A percentile compares a stretch with the other conserved stretches of the same genome.
Evolutionary conservation across 2,113 vertebrate genomes (phyloP).

Genomic region (Hydrochoerus hydrochaeris): DNA sequence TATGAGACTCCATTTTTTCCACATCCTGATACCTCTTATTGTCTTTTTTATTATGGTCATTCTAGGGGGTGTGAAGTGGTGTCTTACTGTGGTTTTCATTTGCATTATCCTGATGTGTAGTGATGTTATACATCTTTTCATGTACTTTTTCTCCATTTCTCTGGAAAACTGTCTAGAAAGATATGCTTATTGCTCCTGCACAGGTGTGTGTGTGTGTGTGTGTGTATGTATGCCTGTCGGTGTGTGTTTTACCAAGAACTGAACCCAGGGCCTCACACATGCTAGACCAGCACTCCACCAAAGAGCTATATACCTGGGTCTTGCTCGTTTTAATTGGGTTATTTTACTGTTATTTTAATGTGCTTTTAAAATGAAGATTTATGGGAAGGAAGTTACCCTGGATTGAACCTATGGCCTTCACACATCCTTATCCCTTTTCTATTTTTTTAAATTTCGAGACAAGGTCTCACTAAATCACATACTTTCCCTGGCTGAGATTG

Average conservation of each 20-base stretch:
- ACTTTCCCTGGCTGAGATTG: background rate
- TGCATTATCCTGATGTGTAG: background rate
- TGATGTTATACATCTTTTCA: slow-evolving; percentile 8
- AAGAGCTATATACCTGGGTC: too few relatives aligned
- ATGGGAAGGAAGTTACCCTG: background rate
- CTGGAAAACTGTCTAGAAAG: background rate
- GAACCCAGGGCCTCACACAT: background rate
- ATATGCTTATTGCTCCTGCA: background rate
- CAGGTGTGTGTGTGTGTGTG: background rate
- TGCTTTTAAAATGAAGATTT: background rate
- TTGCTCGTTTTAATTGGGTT: background rate
- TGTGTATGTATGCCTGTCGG: background rate
- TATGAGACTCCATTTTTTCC: background rate
- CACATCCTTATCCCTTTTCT: background rate
- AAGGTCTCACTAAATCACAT: background rate
- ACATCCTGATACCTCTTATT: background rate
- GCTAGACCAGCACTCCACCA: background rate
- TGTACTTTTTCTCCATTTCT: background rate
- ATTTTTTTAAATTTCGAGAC: background rate
- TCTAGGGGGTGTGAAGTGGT: background rate
- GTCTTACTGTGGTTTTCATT: background rate
- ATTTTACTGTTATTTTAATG: background rate
- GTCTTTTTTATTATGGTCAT: background rate
- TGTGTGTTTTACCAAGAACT: background rate
- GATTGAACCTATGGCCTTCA: background rate